Percentiles rank a stretch among this genome's conserved stretches.
These are phyloP conservation scores for Semotilus atromaculatus DNA, from an alignment of 2,797 vertebrate genomes.

Conservation along the genomic window DNA sequence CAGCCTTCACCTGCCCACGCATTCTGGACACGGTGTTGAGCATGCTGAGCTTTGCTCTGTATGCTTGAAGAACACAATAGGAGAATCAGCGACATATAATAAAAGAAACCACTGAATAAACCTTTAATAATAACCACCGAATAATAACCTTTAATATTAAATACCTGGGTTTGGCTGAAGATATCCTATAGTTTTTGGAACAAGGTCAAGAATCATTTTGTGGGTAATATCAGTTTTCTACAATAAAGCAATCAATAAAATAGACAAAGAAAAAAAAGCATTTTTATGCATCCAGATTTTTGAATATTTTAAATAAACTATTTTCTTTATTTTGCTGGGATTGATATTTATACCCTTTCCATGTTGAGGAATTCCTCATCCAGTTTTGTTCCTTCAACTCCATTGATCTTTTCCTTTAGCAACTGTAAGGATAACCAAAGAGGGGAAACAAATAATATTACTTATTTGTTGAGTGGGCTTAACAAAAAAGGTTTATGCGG, in stretches of 20 bases:
- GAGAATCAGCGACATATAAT: neutral
- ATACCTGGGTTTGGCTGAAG: conserved; percentile 89
- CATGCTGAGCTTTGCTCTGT: conserved; percentile 86
- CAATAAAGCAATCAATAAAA: conserved; percentile 49
- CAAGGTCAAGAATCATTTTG: conserved; percentile 82
- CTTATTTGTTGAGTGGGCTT: neutral
- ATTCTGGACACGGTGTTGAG: conserved; percentile 85
- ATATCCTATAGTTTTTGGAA: conserved; percentile 85
- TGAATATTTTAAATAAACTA: neutral
- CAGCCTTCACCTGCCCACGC: conserved; percentile 82
- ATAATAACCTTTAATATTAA: neutral
- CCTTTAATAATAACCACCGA: no score
- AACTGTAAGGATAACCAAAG: conserved; percentile 69
- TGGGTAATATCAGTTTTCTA: conserved; percentile 85
- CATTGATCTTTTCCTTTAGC: conserved; percentile 87
- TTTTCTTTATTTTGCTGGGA: neutral
- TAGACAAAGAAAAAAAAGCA: neutral
- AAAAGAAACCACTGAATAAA: neutral
- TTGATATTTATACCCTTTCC: conserved; percentile 81
- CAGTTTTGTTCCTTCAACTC: conserved; percentile 86
- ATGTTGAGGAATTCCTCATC: conserved; percentile 87
- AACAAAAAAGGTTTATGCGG: neutral
- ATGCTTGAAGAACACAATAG: conserved; percentile 69
- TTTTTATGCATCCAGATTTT: neutral
- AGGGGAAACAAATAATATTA: conserved; percentile 29